A percentile compares a stretch with the other conserved stretches of the same genome.
These are phyloP conservation scores for Leptobrachium leishanense DNA, from an alignment of 2,113 vertebrate species.

Conservation along the genomic window DNA sequence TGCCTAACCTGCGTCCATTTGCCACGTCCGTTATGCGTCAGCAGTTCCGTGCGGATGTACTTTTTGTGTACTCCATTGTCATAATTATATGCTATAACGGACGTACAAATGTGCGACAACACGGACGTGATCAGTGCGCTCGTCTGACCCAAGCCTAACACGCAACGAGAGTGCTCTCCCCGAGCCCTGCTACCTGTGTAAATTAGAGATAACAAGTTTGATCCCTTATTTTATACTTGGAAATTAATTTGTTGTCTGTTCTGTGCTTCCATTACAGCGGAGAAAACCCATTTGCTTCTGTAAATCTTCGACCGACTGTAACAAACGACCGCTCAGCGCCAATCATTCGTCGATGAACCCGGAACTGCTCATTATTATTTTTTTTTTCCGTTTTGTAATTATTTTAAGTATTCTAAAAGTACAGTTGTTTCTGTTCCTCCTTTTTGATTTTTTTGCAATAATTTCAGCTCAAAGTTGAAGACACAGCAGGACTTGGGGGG, in stretches of 20 bases:
- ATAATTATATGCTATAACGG: too few relatives aligned
- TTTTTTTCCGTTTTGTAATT: background rate
- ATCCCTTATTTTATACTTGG: background rate
- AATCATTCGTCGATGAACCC: slow-evolving; percentile 66
- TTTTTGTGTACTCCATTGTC: too few relatives aligned
- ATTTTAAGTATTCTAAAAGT: background rate
- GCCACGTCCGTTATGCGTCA: too few relatives aligned
- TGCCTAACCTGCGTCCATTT: too few relatives aligned
- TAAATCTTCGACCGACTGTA: slow-evolving; percentile 89
- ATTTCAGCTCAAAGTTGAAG: background rate
- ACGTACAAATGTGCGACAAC: too few relatives aligned
- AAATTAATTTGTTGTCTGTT: background rate
- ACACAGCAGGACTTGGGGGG: background rate
- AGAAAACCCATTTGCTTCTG: slow-evolving; percentile 90
- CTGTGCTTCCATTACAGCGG: slow-evolving; percentile 70
- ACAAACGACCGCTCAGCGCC: slow-evolving; percentile 95
- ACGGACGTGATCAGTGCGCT: too few relatives aligned
- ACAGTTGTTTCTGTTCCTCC: background rate
- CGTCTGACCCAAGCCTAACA: too few relatives aligned
- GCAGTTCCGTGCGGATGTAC: too few relatives aligned
- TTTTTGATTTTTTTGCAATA: slow-evolving; percentile 13
- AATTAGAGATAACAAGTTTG: too few relatives aligned
- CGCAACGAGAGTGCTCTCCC: too few relatives aligned
- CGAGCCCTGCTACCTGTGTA: too few relatives aligned
- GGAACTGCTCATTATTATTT: rapidly evolving